phyloP scores from a whole-genome alignment of 1,140 invertebrate species.

The Drosophila subpulchrella region DNA sequence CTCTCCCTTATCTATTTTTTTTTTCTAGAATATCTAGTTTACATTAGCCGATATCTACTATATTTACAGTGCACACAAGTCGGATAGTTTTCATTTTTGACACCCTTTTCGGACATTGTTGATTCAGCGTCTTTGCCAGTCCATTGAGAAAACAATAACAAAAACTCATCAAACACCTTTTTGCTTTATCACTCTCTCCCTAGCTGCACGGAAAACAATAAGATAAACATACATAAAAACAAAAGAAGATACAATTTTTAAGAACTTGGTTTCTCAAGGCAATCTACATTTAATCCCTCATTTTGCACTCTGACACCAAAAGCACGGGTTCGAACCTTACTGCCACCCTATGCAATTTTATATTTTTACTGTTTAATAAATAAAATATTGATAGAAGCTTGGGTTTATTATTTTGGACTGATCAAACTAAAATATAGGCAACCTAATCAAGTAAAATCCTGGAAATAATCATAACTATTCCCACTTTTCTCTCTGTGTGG shows the following conservation, averaged over 20 bases:
- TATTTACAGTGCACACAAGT: not conserved
- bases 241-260: not conserved
- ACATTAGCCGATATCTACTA: not conserved
- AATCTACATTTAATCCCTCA: too few relatives aligned
- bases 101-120: conserved; percentile 50
- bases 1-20: not conserved
- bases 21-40: not conserved
- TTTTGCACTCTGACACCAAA: too few relatives aligned
- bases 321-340: too few relatives aligned
- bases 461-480: too few relatives aligned
- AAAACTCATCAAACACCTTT: conserved; percentile 30
- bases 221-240: not conserved
- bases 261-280: too few relatives aligned
- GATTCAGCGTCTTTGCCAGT: conserved; percentile 39
- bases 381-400: too few relatives aligned
- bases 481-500: not conserved
- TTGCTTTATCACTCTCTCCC: not conserved
- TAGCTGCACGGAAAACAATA: not conserved
- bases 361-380: too few relatives aligned
- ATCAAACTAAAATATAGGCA: too few relatives aligned
- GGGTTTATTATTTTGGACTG: too few relatives aligned
- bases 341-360: too few relatives aligned
- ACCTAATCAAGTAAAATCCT: too few relatives aligned
- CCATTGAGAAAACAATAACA: conserved; percentile 28
- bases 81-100: conserved; percentile 23